phyloP scores from a whole-genome alignment of 2,888 invertebrate species.

The Argynnis bischoffii region DNA sequence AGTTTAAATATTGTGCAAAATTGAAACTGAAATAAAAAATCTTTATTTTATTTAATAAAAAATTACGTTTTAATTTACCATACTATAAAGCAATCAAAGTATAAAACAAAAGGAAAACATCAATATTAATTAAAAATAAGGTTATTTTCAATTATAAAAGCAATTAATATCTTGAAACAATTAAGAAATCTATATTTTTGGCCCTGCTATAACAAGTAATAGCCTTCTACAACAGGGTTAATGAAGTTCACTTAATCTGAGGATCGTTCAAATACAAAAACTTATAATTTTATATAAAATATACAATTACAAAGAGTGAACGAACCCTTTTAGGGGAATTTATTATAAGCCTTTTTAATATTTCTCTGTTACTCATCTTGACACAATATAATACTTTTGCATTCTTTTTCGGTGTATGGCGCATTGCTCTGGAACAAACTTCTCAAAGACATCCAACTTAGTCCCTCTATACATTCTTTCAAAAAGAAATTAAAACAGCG shows the following conservation, averaged over 20 bases:
- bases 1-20: no score
- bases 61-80: no score
- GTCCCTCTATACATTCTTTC: no score
- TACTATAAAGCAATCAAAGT: no score
- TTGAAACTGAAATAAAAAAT: no score
- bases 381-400: constrained; percentile 10
- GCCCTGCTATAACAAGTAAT: neutral
- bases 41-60: no score
- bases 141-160: neutral
- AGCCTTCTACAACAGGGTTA: constrained; percentile 5
- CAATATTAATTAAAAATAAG: constrained; percentile 11
- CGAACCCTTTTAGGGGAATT: constrained; percentile 27
- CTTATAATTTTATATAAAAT: constrained; percentile 30
- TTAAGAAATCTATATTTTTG: constrained; percentile 3
- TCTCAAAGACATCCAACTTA: no score
- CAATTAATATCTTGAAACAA: constrained; percentile 19
- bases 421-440: no score
- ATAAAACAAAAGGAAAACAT: neutral
- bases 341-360: constrained; percentile 28
- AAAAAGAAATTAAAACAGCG: no score
- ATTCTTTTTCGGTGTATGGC: no score
- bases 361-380: constrained; percentile 12
- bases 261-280: constrained; percentile 24
- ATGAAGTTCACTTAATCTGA: constrained; percentile 20
- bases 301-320: constrained; percentile 26